Base-by-base conservation (phyloP, 2,113 vertebrate genomes). In the Tenrec ecaudatus region DNA sequence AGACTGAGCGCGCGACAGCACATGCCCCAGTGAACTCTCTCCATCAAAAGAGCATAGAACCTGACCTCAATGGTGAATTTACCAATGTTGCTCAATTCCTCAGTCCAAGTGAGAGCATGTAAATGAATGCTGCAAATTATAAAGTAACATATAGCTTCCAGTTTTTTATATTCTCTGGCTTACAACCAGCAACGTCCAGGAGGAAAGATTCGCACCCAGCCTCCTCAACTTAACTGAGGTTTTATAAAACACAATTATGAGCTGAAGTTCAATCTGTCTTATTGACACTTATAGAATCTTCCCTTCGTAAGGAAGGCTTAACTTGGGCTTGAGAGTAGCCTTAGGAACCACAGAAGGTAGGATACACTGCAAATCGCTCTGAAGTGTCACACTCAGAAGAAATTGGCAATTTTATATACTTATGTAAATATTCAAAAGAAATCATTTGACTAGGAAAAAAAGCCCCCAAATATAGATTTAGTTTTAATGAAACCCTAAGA, bases 371-470 rank as follows among this genome's bases (percentile, higher is more conserved):
- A 76, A 47, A 90, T 6, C 27, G 78, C 75, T 57, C 9, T 66
- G 22, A 62, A 62, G 64, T 57, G 47, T 53, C 47, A 53, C 12
- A 53, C 27, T 91, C 36, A 84, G 25, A 77, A 84, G 9, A 82
- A 64, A 12, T 82, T 43, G 43, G 15, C 22, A 73, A 66, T 88
- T 82, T 88, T 82, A n/a, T 27, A 77, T 40, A 53, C 15, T 78
- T 89, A 40, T 19, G 73, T 25, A 86, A 71, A 76, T n/a, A 82
- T 14, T 38, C 27, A 82, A 53, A 76, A 53, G 38, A 82, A 66
- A 53, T 82, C 53, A 75, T 88, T 25, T 82, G 88, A n/a, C 29
- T 38, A 66, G 53, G n/a, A n/a, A 79, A 77, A 79, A 77, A 85
- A 80, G n/a, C 53, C 33, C 29, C 40, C 83, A 47, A 40, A 27